phyloP scores from a whole-genome alignment of 2,888 invertebrate genomes.

The Toxonevra muliebris region DNA sequence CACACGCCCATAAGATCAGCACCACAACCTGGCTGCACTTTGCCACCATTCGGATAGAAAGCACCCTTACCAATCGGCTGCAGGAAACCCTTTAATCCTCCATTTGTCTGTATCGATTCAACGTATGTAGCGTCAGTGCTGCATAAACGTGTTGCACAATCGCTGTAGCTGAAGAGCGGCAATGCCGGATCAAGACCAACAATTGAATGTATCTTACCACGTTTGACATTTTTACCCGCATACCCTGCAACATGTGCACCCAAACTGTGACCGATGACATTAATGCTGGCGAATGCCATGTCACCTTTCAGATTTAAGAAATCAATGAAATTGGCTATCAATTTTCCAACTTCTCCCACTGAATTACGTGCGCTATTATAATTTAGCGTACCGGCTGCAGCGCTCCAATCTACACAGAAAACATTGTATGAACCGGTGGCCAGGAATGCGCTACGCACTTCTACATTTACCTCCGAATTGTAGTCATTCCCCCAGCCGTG shows the following conservation, averaged over 20 bases:
- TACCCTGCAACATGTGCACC: conserved; percentile 70
- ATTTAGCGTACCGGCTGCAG: conserved; percentile 66
- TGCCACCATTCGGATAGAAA: conserved; percentile 68
- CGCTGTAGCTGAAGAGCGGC: conserved; percentile 47
- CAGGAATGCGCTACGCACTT: conserved; percentile 63
- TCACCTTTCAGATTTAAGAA: conserved; percentile 65
- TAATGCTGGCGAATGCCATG: conserved; percentile 65
- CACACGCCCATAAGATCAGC: too few species aligned
- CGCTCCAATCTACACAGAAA: conserved; percentile 70
- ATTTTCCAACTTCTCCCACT: conserved; percentile 43
- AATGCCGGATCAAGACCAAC: conserved; percentile 58
- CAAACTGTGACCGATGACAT: conserved; percentile 68
- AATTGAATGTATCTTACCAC: conserved; percentile 68
- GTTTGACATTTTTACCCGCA: conserved; percentile 68
- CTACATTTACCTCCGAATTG: conserved; percentile 50
- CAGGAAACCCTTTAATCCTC: conserved; percentile 51
- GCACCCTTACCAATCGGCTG: conserved; percentile 60
- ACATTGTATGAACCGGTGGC: conserved; percentile 68
- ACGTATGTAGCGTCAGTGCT: conserved; percentile 51
- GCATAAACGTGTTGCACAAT: conserved; percentile 44
- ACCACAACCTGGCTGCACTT: conserved; percentile 33
- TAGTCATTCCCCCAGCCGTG: conserved; percentile 70
- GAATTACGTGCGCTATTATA: conserved; percentile 67
- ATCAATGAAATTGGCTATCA: conserved; percentile 46
- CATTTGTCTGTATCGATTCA: conserved; percentile 54